Base-by-base conservation (phyloP, 2,888 invertebrate genomes). In the Chamaedrilus cognettii region DNA sequence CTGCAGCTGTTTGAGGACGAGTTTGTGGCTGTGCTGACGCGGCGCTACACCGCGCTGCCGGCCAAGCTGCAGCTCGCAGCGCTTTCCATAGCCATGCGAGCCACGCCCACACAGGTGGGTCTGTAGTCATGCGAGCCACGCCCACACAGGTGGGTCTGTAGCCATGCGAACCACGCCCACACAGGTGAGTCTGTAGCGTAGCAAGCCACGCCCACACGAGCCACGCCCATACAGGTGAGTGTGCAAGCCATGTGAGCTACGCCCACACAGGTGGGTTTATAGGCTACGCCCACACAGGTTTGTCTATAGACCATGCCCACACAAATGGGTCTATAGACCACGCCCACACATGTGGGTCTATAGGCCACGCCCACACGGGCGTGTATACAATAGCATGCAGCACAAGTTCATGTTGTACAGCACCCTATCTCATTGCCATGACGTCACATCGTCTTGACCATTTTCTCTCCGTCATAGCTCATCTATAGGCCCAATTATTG, bases 1-100 rank as follows among this genome's bases (percentile, higher is more conserved):
- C n/a, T n/a, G n/a, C n/a, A n/a, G n/a, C n/a, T n/a, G n/a, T 73
- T 72, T 35, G 73, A 73, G 61, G 65, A 68, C 1, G 57, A 52
- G 28, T 73, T 70, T 60, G 50, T 52, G 31, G 51, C 64, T 26
- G 35, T 49, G 26, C 58, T 73, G 23, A 56, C 50, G 1, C 51
- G 56, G 50, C 61, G 65, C 35, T 73, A 61, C 64, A 49, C 50
- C 28, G 3, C n/a, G 3, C 51, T 73, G 50, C 63, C 68, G 3
- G 64, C 66, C 11, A 61, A 28, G n/a, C 28, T 59, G 15, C 71
- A 70, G 35, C 66, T 73, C 23, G 52, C 67, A n/a, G 23, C 64
- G 0, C 1, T 67, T n/a, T 49, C 67, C 1, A 32, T 67, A 1
- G 67, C 67, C 26, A 23, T 67, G 19, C 42, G 42, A n/a, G n/a